Evolutionary conservation across 1,140 invertebrate genomes (phyloP), one percentile per base, ranked within the genome.

Genomic region (Heterodera schachtii): DNA sequence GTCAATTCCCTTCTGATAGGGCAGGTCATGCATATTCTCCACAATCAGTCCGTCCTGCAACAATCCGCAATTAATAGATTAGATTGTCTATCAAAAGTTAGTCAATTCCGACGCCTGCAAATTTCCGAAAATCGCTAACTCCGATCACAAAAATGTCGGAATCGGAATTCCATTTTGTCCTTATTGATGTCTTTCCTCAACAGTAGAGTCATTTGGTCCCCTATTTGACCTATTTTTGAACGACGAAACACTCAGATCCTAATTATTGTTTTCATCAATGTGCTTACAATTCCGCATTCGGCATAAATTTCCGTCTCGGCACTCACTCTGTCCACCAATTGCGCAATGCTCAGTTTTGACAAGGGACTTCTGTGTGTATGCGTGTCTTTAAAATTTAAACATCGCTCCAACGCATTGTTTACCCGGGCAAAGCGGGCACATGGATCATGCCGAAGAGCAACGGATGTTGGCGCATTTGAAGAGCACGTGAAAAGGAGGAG

Each of bases 21-120:
- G 95, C 19, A 94, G 87, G 88, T 95, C 95, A 88, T 95, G 92
- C 94, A 95, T 95, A 88, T 95, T 95, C 91, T 95, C 95, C 3
- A 96, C 89, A 13, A 95, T 88, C 3, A 95, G 90, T 31, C 92
- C 94, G 91, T 95, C 94, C 94, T 83, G 74, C 74, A 70, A 60
- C 19, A 78, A 85, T 66, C 60, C 49, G 60, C 47, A 83, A 75
- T n/a, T n/a, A 81, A 46, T 82, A 84, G 31, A 31, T 31, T 31
- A 31, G 31, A 31, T 31, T 31, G 31, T 31, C 31, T 31, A 31
- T 1, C 31, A 31, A 31, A 1, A 31, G n/a, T n/a, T 31, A 31
- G 31, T 31, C 31, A 31, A 31, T 31, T 31, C 31, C 31, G 31
- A 31, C 31, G 31, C 31, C 31, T 31, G n/a, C n/a, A n/a, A n/a